phyloP scores from a whole-genome alignment of 2,113 vertebrate species.

The Monopterus albus region DNA sequence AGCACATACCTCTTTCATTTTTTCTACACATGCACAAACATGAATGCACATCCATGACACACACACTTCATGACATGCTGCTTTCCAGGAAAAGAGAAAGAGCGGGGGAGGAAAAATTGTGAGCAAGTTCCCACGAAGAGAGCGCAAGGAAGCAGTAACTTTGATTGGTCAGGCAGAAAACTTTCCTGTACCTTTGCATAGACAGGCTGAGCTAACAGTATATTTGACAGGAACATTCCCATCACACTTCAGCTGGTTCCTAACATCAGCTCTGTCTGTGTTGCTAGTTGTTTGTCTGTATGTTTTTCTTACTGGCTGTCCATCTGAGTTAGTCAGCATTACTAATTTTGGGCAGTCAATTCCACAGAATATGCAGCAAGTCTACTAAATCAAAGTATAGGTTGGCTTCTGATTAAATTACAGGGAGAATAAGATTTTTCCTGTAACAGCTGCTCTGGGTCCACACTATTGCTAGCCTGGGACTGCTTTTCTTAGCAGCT shows the following conservation, averaged over 20 bases:
- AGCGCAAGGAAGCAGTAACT: slow-evolving; percentile 59
- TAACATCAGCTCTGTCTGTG: slow-evolving; percentile 8
- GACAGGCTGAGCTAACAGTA: slow-evolving; percentile 5
- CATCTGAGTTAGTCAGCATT: background rate
- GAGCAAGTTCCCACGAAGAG: slow-evolving; percentile 51
- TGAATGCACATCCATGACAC: background rate
- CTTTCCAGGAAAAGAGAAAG: slow-evolving; percentile 26
- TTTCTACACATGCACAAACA: slow-evolving; percentile 1
- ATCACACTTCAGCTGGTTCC: slow-evolving; percentile 12
- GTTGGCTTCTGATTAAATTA: background rate
- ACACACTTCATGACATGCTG: slow-evolving; percentile 19
- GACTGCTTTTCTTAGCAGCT: background rate
- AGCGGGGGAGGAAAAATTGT: slow-evolving; percentile 4
- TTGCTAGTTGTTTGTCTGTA: background rate
- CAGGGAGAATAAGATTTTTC: too few species aligned
- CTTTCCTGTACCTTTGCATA: slow-evolving; percentile 40
- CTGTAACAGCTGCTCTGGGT: background rate
- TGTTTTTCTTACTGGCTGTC: background rate
- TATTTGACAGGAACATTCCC: slow-evolving; percentile 24
- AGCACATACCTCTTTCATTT: slow-evolving; percentile 10
- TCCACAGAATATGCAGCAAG: background rate
- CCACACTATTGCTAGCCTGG: background rate
- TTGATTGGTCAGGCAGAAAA: slow-evolving; percentile 44
- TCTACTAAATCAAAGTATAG: background rate
- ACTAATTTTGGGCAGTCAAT: background rate